A percentile compares a stretch with the other conserved stretches of the same genome.
Evolutionary conservation across 2,797 vertebrate genomes (phyloP).

Genomic region (Pseudochirops corinnae): DNA sequence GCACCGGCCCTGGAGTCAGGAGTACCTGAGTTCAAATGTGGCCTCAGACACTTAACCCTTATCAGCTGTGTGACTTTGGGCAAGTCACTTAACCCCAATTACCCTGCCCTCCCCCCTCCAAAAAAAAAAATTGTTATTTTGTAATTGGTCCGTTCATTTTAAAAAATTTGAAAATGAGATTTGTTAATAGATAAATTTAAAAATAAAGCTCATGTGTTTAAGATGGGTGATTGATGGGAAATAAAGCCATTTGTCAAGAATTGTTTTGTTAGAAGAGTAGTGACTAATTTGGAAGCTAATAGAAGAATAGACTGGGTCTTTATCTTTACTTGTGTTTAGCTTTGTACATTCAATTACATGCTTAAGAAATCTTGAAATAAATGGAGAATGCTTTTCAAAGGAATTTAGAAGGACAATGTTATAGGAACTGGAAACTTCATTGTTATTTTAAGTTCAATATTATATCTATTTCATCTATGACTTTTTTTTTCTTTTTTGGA

Average conservation of each 20-base stretch:
- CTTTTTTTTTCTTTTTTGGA: too few relatives aligned
- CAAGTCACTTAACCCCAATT: too few relatives aligned
- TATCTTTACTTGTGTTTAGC: background rate
- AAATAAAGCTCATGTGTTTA: background rate
- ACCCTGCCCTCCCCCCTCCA: too few relatives aligned
- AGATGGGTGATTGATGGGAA: background rate
- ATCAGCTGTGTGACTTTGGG: too few relatives aligned
- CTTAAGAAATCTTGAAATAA: background rate
- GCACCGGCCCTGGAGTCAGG: too few relatives aligned
- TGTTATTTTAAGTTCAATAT: background rate
- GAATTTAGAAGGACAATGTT: background rate
- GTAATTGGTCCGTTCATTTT: background rate
- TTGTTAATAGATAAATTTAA: background rate
- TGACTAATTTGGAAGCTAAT: conserved; percentile 49
- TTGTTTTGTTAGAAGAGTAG: conserved; percentile 32
- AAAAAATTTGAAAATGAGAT: background rate
- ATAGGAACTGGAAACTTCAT: background rate
- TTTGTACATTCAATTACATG: background rate
- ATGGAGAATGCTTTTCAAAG: background rate
- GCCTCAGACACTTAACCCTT: too few relatives aligned
- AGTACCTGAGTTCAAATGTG: too few relatives aligned
- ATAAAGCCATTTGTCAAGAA: background rate
- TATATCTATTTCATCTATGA: too few relatives aligned
- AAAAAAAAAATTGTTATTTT: background rate
- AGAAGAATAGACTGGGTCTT: background rate